Evolutionary conservation across 2,888 invertebrate species (phyloP).

Genomic region (Mythimna loreyi): DNA sequence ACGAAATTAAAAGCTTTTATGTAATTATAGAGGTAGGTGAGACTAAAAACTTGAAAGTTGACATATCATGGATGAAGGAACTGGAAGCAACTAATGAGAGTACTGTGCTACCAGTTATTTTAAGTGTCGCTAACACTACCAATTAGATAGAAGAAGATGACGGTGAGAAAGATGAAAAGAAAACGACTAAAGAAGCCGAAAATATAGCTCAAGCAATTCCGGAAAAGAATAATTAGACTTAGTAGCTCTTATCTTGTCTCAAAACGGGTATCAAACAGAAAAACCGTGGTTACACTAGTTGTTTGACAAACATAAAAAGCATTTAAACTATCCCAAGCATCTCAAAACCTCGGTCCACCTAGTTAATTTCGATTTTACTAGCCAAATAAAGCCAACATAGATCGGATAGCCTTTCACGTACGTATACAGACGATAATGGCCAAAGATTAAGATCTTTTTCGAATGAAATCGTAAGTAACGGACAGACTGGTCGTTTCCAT

Average conservation of each 20-base stretch:
- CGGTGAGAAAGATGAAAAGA: neutral
- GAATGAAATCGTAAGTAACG: constrained; percentile 87
- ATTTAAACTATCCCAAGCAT: constrained; percentile 59
- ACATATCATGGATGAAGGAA: constrained; percentile 22
- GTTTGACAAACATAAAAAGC: constrained; percentile 40
- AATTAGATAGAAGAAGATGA: constrained; percentile 2
- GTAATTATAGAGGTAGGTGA: constrained; percentile 33
- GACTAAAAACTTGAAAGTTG: constrained; percentile 47
- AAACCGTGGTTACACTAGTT: constrained; percentile 21
- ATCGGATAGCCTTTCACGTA: constrained; percentile 85
- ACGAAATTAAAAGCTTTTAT: constrained; percentile 48
- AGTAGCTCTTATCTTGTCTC: constrained; percentile 9
- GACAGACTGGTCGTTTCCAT: constrained; percentile 73
- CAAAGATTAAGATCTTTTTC: constrained; percentile 84
- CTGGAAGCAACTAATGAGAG: constrained; percentile 32
- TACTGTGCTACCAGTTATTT: constrained; percentile 11
- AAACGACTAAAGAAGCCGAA: constrained; percentile 22
- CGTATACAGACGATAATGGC: constrained; percentile 84
- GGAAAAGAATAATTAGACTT: neutral
- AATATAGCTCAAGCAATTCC: neutral
- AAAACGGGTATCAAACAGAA: constrained; percentile 7
- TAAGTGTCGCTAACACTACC: constrained; percentile 11
- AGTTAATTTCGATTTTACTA: constrained; percentile 78
- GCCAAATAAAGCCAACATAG: constrained; percentile 79
- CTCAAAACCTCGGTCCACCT: constrained; percentile 56